A percentile compares a stretch with the other conserved stretches of the same genome.
phyloP scores from a whole-genome alignment of 2,888 invertebrate genomes.

The Agapetus fuscipes region DNA sequence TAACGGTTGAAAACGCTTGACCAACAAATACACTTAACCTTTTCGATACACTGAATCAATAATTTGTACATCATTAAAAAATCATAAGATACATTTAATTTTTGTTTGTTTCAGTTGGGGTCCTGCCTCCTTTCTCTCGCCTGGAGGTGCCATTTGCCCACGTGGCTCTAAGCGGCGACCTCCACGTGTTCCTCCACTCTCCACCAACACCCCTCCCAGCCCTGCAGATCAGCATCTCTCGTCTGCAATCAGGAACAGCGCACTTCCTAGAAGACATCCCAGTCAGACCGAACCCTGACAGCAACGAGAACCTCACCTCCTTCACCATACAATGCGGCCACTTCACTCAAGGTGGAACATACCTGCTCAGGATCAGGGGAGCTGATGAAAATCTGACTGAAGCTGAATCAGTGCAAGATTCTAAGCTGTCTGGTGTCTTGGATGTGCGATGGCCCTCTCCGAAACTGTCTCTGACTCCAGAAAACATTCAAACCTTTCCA shows the following conservation, averaged over 20 bases:
- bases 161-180: conserved; percentile 70
- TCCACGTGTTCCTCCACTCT: conserved; percentile 56
- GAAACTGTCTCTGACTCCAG: conserved; percentile 60
- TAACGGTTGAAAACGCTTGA: too few relatives aligned
- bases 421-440: conserved; percentile 43
- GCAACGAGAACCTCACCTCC: conserved; percentile 39
- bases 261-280: conserved; percentile 22
- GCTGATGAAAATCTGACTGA: conserved; percentile 21
- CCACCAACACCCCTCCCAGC: conserved; percentile 13
- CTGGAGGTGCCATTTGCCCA: conserved; percentile 65
- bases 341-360: conserved; percentile 62
- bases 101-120: conserved; percentile 16
- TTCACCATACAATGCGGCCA: conserved; percentile 60
- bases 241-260: conserved; percentile 32
- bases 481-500: conserved; percentile 71
- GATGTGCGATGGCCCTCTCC: conserved; percentile 79
- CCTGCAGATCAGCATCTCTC: conserved; percentile 31
- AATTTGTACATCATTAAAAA: too few relatives aligned
- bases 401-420: conserved; percentile 14
- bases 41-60: too few relatives aligned
- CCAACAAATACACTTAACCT: too few relatives aligned
- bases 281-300: conserved; percentile 33
- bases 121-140: conserved; percentile 26
- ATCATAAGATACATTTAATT: too few relatives aligned
- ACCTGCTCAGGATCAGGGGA: conserved; percentile 39